Base-by-base conservation (phyloP, 2,888 invertebrate genomes). In the Homarus gammarus region DNA sequence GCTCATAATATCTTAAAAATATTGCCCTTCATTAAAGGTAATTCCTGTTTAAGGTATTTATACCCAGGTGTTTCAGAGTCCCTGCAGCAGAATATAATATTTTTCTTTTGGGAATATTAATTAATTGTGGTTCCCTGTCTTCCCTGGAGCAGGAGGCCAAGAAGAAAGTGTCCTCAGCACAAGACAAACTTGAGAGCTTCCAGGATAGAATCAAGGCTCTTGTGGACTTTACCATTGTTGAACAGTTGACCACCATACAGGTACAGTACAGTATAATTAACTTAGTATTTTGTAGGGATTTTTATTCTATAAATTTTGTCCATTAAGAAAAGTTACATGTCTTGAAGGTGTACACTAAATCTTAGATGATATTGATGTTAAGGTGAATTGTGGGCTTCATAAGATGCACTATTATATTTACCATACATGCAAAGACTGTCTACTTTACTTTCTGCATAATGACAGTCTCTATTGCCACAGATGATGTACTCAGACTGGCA, bases 231-330 rank as follows among this genome's bases (percentile, higher is more conserved):
- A 49, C 85, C 51, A 79, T 91, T 68, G 82, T 82, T 27, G 90
- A 90, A 44, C 91, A 90, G 56, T 40, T 91, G 15, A 88, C 88
- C 27, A 72, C 78, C 38, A 84, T 91, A n/a, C 91, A 91, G 91
- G 91, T 91, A 75, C 31, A 73, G 40, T 68, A 33, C n/a, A n/a
- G n/a, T n/a, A n/a, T n/a, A n/a, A n/a, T 18, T 44, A 51, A 27
- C 18, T n/a, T n/a, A 68, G 12, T 22, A 22, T 68, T 68, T 56
- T 56, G 56, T 15, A 18, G 18, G 18, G 18, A 15, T 56, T 18
- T 18, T 56, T 56, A 56, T 56, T 56, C 10, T 56, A 56, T 15
- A 18, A 56, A 18, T 15, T 10, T 10, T 56, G n/a, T 56, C 56
- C 56, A 56, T 18, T 18, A 18, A 56, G n/a, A n/a, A n/a, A n/a